A percentile compares a stretch with the other conserved stretches of the same genome.
Evolutionary conservation across 1,140 invertebrate species (phyloP).

Genomic region (Diploscapter pachys): DNA sequence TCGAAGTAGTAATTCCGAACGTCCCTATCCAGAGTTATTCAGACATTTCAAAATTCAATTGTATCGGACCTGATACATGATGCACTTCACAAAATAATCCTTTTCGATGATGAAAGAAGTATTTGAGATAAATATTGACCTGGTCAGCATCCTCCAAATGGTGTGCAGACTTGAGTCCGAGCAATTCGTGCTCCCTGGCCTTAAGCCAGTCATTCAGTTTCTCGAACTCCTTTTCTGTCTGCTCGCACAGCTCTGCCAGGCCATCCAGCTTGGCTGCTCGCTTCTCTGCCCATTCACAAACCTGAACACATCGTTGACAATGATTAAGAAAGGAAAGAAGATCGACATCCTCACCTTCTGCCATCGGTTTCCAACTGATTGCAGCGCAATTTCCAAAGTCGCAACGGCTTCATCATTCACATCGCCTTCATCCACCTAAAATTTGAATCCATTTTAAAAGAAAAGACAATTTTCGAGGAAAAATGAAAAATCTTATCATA

Average conservation of each 20-base stretch:
- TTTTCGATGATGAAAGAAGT: no score
- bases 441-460: no score
- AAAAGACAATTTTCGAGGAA: no score
- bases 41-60: no score
- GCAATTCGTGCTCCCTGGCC: conserved; percentile 33
- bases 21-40: no score
- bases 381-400: conserved; percentile 38
- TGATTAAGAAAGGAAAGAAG: neutral
- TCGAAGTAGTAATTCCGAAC: no score
- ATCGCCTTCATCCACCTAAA: conserved; percentile 36
- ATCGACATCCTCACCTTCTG: neutral
- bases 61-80: no score
- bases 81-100: no score
- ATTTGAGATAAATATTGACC: neutral
- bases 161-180: conserved; percentile 40
- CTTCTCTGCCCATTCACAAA: conserved; percentile 52
- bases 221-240: conserved; percentile 35
- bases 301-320: conserved; percentile 6
- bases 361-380: conserved; percentile 44
- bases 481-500: no score
- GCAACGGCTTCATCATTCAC: conserved; percentile 30
- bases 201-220: conserved; percentile 46
- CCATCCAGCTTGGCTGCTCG: conserved; percentile 47
- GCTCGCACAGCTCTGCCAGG: conserved; percentile 43
- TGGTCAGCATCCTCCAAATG: conserved; percentile 50